phyloP scores from a whole-genome alignment of 2,113 vertebrate species.

The Mohoua ochrocephala region DNA sequence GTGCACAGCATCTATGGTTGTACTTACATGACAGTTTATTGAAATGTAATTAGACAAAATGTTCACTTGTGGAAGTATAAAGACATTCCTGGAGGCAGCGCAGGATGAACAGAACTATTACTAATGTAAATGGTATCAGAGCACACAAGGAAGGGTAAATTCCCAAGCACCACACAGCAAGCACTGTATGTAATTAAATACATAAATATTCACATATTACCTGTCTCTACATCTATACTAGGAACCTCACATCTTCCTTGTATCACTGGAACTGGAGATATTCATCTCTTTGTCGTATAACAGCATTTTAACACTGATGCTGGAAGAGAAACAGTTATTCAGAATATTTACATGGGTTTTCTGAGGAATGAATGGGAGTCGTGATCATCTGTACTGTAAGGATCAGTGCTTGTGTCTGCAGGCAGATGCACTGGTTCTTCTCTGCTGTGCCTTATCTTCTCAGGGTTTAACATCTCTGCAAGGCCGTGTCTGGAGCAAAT shows the following conservation, averaged over 20 bases:
- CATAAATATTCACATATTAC: neutral
- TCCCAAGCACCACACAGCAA: neutral
- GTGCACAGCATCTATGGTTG: neutral
- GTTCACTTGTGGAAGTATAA: neutral
- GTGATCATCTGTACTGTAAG: neutral
- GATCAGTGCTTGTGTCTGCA: neutral
- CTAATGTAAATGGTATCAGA: neutral
- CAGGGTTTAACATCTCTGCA: neutral
- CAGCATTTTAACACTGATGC: neutral
- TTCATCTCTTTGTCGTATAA: neutral
- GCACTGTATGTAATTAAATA: neutral
- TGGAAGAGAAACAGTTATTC: neutral
- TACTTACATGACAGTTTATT: neutral
- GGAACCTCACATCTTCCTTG: neutral
- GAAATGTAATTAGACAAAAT: neutral
- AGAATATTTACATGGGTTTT: neutral
- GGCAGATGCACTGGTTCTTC: neutral
- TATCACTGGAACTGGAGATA: neutral
- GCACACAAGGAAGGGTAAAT: neutral
- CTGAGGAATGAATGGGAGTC: neutral
- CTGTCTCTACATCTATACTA: neutral
- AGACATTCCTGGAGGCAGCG: neutral
- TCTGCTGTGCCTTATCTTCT: neutral
- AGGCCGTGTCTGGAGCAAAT: neutral
- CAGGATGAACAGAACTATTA: neutral